Base-by-base conservation (phyloP, 2,113 vertebrate species). In the Platysternon megacephalum region DNA sequence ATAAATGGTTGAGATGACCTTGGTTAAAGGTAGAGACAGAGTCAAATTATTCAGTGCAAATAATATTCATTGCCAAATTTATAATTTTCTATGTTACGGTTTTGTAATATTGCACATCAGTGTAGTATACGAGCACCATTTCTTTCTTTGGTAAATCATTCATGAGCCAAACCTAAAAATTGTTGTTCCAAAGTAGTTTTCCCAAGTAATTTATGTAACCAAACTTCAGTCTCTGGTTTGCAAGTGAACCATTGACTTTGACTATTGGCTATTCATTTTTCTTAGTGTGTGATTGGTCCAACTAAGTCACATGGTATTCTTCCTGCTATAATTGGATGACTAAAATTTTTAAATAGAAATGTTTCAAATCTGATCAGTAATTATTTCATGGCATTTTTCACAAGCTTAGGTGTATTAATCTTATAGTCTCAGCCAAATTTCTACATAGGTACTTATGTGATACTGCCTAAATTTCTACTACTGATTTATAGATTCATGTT, bases 401-500 rank as follows among this genome's bases (percentile, higher is more conserved):
- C 2, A 10, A 88, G 7, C 55, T 46, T 48, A 68, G 53, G 26
- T 55, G 10, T 53, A 21, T 0, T 65, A 21, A 3, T 35, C 12
- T 10, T 53, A 0, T 0, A 2, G 2, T 72, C 28, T 51, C 29
- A 68, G 53, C 14, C 17, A 87, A 51, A 82, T 28, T 21, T 84
- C 5, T 24, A 72, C 46, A 74, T 49, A 28, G 11, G 74, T 5
- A 29, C 49, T 49, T 42, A 28, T 35, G 14, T 65, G 58, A 65
- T 35, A 35, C 29, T 35, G 9, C 39, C 21, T 74, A 39, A 5
- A 12, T 24, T 32, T 90, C n/a, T 87, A 81, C 58, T 55, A 19
- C 2, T 94, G 65, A 90, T 42, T 81, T 2, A 19, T 91, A 94
- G 65, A 91, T 42, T 85, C 2, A 19, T 90, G 78, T 83, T 82